Evolutionary conservation across 1,140 invertebrate genomes (phyloP).

Genomic region (Aphaenogaster rudis): DNA sequence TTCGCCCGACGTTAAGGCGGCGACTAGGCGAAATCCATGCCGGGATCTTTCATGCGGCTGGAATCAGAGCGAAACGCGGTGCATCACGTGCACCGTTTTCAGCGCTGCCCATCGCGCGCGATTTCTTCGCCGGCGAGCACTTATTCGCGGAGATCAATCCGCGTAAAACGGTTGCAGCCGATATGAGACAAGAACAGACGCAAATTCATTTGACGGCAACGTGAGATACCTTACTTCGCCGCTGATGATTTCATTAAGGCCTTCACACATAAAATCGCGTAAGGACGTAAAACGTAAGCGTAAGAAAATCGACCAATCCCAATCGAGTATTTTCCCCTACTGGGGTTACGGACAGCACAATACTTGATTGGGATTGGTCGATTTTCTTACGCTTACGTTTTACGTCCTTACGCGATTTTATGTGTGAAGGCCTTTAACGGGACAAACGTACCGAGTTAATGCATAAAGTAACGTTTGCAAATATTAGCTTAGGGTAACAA

Average conservation of each 20-base stretch:
- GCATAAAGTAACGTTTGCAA: too few relatives aligned
- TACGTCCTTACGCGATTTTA: too few relatives aligned
- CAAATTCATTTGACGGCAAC: not conserved
- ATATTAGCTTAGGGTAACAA: too few relatives aligned
- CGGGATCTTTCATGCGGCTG: constrained; percentile 54
- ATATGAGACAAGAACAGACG: not conserved
- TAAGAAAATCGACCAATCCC: too few relatives aligned
- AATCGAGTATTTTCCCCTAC: too few relatives aligned
- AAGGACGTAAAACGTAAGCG: too few relatives aligned
- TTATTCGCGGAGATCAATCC: not conserved
- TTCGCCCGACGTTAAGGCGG: constrained; percentile 33
- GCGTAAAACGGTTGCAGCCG: not conserved
- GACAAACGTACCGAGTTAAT: not conserved
- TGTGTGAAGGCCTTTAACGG: not conserved
- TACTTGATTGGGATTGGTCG: too few relatives aligned
- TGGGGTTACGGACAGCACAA: too few relatives aligned
- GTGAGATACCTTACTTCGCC: not conserved
- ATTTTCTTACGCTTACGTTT: too few relatives aligned
- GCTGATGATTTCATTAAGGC: not conserved
- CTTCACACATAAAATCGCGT: too few relatives aligned
- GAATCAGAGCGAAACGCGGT: constrained; percentile 73
- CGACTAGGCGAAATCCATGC: constrained; percentile 55
- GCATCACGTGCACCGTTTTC: constrained; percentile 42
- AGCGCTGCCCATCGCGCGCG: not conserved
- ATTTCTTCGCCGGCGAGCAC: constrained; percentile 30